Evolutionary conservation across 2,113 vertebrate genomes (phyloP), one percentile per base, ranked within the genome.

Genomic region (Plestiodon gilberti): DNA sequence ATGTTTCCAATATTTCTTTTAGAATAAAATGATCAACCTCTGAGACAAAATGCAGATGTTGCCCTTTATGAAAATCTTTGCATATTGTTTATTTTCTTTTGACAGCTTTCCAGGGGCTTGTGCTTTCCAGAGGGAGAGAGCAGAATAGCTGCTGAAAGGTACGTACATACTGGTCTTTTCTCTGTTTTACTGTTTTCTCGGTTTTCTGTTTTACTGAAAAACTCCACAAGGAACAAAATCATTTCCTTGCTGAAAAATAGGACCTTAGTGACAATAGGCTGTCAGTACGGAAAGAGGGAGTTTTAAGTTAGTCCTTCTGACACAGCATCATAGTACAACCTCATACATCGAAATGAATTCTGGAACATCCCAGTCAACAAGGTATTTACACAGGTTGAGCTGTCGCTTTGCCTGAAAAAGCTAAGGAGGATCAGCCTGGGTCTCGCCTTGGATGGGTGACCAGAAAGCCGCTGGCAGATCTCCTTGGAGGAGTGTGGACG

Each of bases 71-170:
- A 55, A 18, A 22, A 6, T 61, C 20, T 59, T 35, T 25, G 8
- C 57, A 62, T 17, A 35, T 14, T 25, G 57, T 62, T 57, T 30
- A 3, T 25, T 15, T 84, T 18, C 62, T 81, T 33, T 67, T 94
- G 61, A 88, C 90, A 89, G 83, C 22, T 91, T 89, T 92, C 84
- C 86, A 84, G 59, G 48, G 20, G 6, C 3, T 82, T 3, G 0
- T 67, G 0, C 38, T 87, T 70, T 35, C 81, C 30, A 82, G 65
- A 6, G 55, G 48, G 64, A 70, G 28, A 70, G 18, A 57, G 48
- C 14, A 57, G 20, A 57, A 52, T n/a, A 70, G 8, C 30, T 15
- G n/a, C 52, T 70, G 13, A 70, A 22, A 52, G 70, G 48, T 15
- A 70, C 28, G 10, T 25, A 55, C 13, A 69, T 65, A 3, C 30